Evolutionary conservation across 2,888 invertebrate species (phyloP).

Genomic region (Trypoxylon attenuatum): DNA sequence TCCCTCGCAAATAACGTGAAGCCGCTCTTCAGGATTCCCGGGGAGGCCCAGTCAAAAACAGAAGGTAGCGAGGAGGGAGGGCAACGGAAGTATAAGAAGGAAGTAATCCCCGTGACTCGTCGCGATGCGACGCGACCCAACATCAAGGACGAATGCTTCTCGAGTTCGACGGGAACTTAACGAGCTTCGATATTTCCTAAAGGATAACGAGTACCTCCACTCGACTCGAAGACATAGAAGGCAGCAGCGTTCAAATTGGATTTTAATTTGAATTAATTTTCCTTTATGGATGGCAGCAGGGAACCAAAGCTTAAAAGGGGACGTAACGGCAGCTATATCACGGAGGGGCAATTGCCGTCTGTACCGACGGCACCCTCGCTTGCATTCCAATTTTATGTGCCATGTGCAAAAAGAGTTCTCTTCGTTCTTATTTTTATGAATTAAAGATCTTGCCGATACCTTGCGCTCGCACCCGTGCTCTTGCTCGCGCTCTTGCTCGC

Average conservation of each 20-base stretch:
- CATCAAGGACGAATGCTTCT: conserved; percentile 39
- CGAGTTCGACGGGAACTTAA: conserved; percentile 51
- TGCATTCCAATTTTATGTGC: no score
- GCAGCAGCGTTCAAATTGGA: conserved; percentile 51
- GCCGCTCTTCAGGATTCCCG: conserved; percentile 8
- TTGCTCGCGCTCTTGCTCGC: no score
- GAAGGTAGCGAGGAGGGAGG: background rate
- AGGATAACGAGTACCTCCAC: conserved; percentile 51
- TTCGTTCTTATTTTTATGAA: no score
- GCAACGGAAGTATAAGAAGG: conserved; percentile 21
- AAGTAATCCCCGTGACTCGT: conserved; percentile 27
- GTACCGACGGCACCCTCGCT: background rate
- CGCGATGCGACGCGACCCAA: no score
- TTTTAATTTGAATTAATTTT: conserved; percentile 58
- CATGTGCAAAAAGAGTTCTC: no score
- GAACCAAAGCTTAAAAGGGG: conserved; percentile 33
- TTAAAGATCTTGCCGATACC: no score
- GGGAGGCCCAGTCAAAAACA: background rate
- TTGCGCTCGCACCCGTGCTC: no score
- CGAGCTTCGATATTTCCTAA: conserved; percentile 49
- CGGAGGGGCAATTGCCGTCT: conserved; percentile 32
- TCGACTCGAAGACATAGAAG: conserved; percentile 30
- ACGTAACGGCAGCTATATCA: conserved; percentile 44
- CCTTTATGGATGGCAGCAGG: conserved; percentile 42
- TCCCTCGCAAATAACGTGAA: background rate